These are phyloP conservation scores for Stigmatopora argus DNA, from an alignment of 2,113 vertebrate genomes.

Conservation along the genomic window DNA sequence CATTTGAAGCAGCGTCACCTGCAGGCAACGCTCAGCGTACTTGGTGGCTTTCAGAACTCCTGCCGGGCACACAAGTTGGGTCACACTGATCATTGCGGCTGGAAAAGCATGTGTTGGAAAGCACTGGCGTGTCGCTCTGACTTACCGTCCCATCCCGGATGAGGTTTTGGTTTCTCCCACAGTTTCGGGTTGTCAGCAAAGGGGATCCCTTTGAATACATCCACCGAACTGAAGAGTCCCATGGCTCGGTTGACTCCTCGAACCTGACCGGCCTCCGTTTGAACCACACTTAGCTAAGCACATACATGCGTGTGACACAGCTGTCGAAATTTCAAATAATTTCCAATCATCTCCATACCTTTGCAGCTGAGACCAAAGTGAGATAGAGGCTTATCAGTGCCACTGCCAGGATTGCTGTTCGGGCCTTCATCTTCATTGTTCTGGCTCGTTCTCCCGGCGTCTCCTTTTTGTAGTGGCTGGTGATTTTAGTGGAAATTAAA, in stretches of 20 bases:
- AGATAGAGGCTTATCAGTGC: slow-evolving; percentile 13
- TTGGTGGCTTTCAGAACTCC: slow-evolving; percentile 45
- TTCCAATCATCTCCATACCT: slow-evolving; percentile 16
- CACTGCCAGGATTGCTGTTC: slow-evolving; percentile 13
- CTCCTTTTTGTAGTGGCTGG: not conserved
- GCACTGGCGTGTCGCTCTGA: not conserved
- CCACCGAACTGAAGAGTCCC: slow-evolving; percentile 62
- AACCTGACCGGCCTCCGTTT: slow-evolving; percentile 78
- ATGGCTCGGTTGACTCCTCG: slow-evolving; percentile 70
- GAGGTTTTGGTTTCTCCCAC: slow-evolving; percentile 76
- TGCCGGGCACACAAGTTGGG: slow-evolving; percentile 1
- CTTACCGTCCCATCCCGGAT: slow-evolving; percentile 83
- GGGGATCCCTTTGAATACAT: slow-evolving; percentile 85
- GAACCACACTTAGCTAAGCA: slow-evolving; percentile 76
- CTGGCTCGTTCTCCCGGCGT: not conserved
- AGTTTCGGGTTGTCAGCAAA: slow-evolving; percentile 74
- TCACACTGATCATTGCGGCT: too few species aligned
- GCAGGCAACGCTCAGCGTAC: slow-evolving; percentile 47
- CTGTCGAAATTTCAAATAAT: not conserved
- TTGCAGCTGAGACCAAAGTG: slow-evolving; percentile 25
- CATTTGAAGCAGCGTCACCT: slow-evolving; percentile 57
- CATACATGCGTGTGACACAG: not conserved
- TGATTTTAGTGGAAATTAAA: not conserved
- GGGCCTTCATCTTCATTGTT: not conserved
- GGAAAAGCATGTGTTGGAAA: too few species aligned